Evolutionary conservation across 2,113 vertebrate species (phyloP).

Genomic region (Corythornis vintsioides): DNA sequence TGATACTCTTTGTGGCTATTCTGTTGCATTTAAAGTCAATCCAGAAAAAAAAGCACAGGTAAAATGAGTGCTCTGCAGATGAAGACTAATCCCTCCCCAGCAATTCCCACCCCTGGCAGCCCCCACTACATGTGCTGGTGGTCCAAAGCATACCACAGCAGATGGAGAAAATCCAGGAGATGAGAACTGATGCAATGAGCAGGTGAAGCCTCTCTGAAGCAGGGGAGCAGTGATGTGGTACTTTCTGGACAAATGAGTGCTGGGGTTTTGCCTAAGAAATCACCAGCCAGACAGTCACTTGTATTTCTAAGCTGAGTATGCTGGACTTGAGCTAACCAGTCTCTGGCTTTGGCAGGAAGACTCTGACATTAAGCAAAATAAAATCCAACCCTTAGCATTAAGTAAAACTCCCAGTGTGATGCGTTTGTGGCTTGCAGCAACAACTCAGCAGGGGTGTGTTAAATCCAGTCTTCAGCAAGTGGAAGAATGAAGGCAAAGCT

Average conservation of each 20-base stretch:
- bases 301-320: neutral
- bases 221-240: fast-evolving
- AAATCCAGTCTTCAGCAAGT: constrained; percentile 56
- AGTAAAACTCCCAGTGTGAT: constrained; percentile 65
- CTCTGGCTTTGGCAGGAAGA: constrained; percentile 6
- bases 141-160: fast-evolving
- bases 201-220: neutral
- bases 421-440: constrained; percentile 66
- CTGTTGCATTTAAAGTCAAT: neutral
- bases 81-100: neutral
- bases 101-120: neutral
- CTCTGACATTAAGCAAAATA: constrained; percentile 52
- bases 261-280: neutral
- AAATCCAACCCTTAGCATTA: constrained; percentile 67
- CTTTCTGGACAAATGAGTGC: neutral
- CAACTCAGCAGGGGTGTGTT: constrained; percentile 70
- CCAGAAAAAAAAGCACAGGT: neutral
- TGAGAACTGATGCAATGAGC: fast-evolving
- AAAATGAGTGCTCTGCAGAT: neutral
- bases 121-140: neutral
- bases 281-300: neutral
- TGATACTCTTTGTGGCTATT: fast-evolving
- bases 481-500: constrained; percentile 65
- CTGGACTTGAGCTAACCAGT: constrained; percentile 5
- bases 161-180: neutral